Percentiles rank a stretch among this genome's conserved stretches.
phyloP scores from a whole-genome alignment of 2,888 invertebrate species.

The Geotrupes spiniger region DNA sequence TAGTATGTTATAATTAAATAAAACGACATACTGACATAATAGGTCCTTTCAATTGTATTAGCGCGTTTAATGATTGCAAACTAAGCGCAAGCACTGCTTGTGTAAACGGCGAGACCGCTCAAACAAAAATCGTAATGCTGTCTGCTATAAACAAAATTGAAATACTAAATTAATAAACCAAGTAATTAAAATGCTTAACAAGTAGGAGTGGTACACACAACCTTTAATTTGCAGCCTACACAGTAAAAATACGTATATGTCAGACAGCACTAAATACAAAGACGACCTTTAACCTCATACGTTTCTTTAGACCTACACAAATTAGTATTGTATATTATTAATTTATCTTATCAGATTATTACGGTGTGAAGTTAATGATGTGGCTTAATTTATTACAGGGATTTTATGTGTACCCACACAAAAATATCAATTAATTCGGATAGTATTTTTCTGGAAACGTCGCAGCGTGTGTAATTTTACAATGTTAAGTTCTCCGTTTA shows the following conservation, averaged over 20 bases:
- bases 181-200: constrained; percentile 30
- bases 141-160: constrained; percentile 28
- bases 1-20: too few relatives aligned
- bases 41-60: neutral
- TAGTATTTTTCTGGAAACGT: too few relatives aligned
- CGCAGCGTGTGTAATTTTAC: too few relatives aligned
- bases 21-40: constrained; percentile 3
- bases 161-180: constrained; percentile 29
- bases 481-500: too few relatives aligned
- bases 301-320: constrained; percentile 23
- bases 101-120: neutral
- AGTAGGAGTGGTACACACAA: constrained; percentile 27
- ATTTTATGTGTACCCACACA: too few relatives aligned
- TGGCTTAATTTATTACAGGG: too few relatives aligned
- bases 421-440: too few relatives aligned
- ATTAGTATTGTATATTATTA: constrained; percentile 22
- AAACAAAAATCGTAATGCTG: constrained; percentile 12
- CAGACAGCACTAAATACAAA: constrained; percentile 19
- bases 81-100: too few relatives aligned
- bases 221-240: constrained; percentile 31
- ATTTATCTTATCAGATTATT: constrained; percentile 24
- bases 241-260: constrained; percentile 27
- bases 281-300: constrained; percentile 27
- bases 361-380: constrained; percentile 14
- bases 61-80: neutral